phyloP scores from a whole-genome alignment of 2,888 invertebrate genomes.

The Eledone cirrhosa region DNA sequence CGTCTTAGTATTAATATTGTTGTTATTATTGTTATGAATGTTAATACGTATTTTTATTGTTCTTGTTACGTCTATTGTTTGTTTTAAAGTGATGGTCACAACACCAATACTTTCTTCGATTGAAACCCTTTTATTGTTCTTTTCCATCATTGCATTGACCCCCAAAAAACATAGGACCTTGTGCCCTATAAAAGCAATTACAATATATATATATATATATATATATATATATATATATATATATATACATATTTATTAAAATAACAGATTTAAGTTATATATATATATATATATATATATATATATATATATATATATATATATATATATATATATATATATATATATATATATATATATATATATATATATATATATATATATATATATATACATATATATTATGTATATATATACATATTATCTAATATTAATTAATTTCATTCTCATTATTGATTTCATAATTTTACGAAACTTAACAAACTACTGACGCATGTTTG shows the following conservation, averaged over 20 bases:
- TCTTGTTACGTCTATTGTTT: no score
- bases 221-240: no score
- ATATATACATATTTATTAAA: no score
- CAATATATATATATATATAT: no score
- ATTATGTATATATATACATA: no score
- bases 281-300: conserved; percentile 15
- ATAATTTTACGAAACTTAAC: neutral
- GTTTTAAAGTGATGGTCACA: no score
- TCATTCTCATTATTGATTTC: neutral
- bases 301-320: neutral
- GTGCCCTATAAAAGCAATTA: no score
- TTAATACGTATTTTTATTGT: neutral
- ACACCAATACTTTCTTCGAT: no score
- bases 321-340: neutral
- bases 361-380: conserved; percentile 6
- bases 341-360: neutral
- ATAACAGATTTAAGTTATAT: no score
- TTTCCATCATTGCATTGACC: neutral
- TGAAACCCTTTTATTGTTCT: no score
- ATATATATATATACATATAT: conserved; percentile 6
- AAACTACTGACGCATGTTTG: neutral
- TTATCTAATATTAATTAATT: neutral
- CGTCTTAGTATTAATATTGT: no score
- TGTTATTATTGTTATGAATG: no score
- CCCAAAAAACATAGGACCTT: neutral